Base-by-base conservation (phyloP, 2,888 invertebrate species). In the Mylabris sibirica region DNA sequence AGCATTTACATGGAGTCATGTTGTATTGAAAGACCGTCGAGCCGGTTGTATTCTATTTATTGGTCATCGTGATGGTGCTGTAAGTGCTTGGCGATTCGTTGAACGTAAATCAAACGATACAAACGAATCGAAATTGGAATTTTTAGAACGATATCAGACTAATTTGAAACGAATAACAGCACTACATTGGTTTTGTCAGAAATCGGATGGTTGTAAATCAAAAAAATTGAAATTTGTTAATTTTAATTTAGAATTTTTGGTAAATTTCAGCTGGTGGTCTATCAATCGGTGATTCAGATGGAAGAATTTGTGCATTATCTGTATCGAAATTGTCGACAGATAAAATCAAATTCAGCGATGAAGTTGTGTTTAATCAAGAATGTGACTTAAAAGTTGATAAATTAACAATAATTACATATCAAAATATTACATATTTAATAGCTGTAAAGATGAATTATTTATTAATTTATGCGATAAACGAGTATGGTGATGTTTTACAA, bases 1-100 rank as follows among this genome's bases (percentile, higher is more conserved):
- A 83, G 83, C 80, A 63, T 81, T 83, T 71, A 76, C 77, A 60
- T 84, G 84, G 84, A 78, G 80, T 64, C 79, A 82, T 68, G 62
- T 78, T 17, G 77, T 80, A 63, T 65, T 66, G 34, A 65, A 71
- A 53, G 66, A 77, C n/a, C 49, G 71, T 24, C 66, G 65, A 64
- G 74, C 71, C 44, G 76, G 71, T 72, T 75, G 78, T 63, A 73
- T 78, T 63, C 70, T 84, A 61, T 79, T 83, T 72, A 76, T 80
- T 53, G 83, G 81, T 3, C 82, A 83, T 76, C 72, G 75, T 63
- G 76, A 80, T 77, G 84, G 84, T 17, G 74, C 73, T 26, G 75
- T 84, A 44, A 78, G 77, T 49, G 74, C 80, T 62, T 83, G 82
- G 82, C 80, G 77, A 72, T 75, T 84, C 67, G 72, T 71, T 63